Base-by-base conservation (phyloP, 1,140 invertebrate species). In the Heliothis virescens region DNA sequence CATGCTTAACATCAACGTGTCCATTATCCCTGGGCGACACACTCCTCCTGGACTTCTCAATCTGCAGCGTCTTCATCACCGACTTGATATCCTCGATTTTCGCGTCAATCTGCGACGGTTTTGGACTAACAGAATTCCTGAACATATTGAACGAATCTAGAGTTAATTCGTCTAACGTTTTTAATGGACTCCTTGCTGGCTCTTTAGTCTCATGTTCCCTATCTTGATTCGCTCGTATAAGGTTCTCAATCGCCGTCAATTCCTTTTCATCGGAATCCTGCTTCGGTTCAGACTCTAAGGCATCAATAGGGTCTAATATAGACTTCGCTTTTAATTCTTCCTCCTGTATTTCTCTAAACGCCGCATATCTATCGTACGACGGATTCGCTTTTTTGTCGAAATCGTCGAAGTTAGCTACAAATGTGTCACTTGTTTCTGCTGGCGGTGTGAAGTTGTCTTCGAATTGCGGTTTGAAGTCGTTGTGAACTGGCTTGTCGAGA, bases 311-410 rank as follows among this genome's bases (percentile, higher is more conserved):
- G 86, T 95, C 89, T 87, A 96, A 78, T 50, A 92, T 90, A 12
- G 95, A 95, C 65, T 95, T 95, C 34, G 95, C 95, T 87, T 96
- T 95, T 11, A 96, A 89, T 88, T 97, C 97, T 89, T 97, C 95
- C 80, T 97, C 96, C 18, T 98, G 95, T 72, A 98, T 95, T 95
- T 98, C 98, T 80, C 98, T 95, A 86, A 98, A 98, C 0, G 97
- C 98, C 0, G 98, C 98, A 89, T 98, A 98, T 81, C 97, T 96
- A 87, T 98, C 98, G 82, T 92, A 95, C 5, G 91, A 86, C 0
- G 87, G 89, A 69, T 94, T 92, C 0, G 91, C 90, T 79, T 94
- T 92, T 86, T 95, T 95, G 60, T 95, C 94, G 77, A 96, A 96
- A 83, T 96, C 95, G 72, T 95, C 95, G 85, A 97, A 97, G 87